Base-by-base conservation (phyloP, 2,113 vertebrate species). In the Equus quagga region DNA sequence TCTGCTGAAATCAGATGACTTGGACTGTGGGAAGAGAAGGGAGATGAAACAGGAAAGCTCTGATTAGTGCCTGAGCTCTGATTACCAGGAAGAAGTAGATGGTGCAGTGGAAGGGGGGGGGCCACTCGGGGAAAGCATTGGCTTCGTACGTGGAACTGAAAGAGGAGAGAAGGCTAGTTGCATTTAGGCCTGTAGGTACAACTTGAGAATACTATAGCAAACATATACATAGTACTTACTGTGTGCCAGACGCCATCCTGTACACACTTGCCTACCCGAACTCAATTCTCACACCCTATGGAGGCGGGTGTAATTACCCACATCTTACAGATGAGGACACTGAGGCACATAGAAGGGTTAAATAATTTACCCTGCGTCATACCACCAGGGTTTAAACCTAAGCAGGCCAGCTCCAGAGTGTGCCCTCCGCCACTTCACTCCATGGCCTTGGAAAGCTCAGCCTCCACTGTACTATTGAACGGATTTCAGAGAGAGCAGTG, bases 91-190 rank as follows among this genome's bases (percentile, higher is more conserved):
- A 70, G 23, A 64, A 73, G 26, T 14, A 65, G 49, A 14, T 14
- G 65, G 12, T 46, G 6, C 60, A 11, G 19, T 17, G 56, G n/a
- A 44, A 69, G 28, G 8, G 46, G 31, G 31, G 5, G 41, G 10
- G 15, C 36, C 18, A 36, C 0, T 10, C 15, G 0, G 54, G 64
- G 0, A 70, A 58, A 85, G 26, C 41, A 41, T 19, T 62, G n/a
- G 18, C 81, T 69, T 60, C 6, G 17, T 31, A 2, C 18, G 3
- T 46, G 28, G 78, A 65, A 24, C 18, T 41, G 51, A 75, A 51
- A 79, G 36, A 73, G 21, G 41, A 79, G 26, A 91, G 72, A 64
- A 60, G 33, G 31, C 51, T 54, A 24, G 17, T 19, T 83, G 8
- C 49, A 24, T 54, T 70, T 10, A 54, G 26, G 67, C 17, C 26